Evolutionary conservation across 23 tunicate species (phyloP), one percentile per base, ranked within the genome.

Genomic region (Trididemnum miniatum): DNA sequence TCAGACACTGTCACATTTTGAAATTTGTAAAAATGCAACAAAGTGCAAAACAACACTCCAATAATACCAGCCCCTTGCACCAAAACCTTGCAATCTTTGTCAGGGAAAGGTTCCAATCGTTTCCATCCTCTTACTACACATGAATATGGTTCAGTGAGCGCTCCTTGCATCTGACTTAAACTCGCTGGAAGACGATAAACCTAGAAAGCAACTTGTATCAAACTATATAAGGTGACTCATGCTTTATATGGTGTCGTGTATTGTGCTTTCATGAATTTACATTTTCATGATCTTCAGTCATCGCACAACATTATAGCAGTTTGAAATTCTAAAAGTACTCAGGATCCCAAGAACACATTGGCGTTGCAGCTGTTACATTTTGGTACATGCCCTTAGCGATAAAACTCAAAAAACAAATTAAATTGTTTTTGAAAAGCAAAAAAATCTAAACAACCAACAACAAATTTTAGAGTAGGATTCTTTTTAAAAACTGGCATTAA

Each of bases 61-160:
- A 90, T 90, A 31, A 90, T 90, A 3, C 96, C 96, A 20, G 87
- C 96, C 40, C 96, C 96, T 66, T 90, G 90, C 0, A 90, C 84
- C 28, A 90, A 49, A 4, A 85, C 77, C 35, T 65, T 66, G 15
- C 77, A 51, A 9, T 88, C 71, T 63, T 85, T 85, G 29, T 49
- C 20, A 35, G 87, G 96, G 7, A 84, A 72, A 20, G 35, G 59
- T 0, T 82, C 89, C 66, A 89, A 35, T 62, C 40, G 51, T 33
- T 76, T 85, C 96, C 96, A 90, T 0, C 96, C 96, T 44, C 96
- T 35, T 39, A 90, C 50, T 18, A 85, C 96, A 50, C 96, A 90
- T 2, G 96, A 90, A 65, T 82, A 90, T 1, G 96, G 96, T 49
- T 90, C 96, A 30, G 72, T 77, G 24, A 90, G 60, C 12, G 96